Conservation (phyloP, 2,113 vertebrate species). For the Thomomys bottae region DNA sequence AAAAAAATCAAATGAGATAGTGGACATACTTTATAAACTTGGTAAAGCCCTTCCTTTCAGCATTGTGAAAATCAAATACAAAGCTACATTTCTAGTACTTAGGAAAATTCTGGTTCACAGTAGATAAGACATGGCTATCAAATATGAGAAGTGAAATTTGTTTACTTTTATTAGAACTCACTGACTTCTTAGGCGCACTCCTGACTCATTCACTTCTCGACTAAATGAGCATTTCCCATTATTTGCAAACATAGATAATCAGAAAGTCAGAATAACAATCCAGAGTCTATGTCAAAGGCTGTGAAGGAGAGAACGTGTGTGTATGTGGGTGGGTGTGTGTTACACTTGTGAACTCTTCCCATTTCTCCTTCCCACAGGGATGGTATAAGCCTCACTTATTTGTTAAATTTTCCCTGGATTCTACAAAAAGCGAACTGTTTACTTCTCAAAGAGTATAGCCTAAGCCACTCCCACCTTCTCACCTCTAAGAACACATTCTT, state of each 20-base stretch:
- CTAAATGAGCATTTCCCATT: not conserved
- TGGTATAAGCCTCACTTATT: not conserved
- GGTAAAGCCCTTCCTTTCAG: not conserved
- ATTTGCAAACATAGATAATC: not conserved
- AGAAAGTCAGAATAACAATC: not conserved
- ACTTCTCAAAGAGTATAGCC: not conserved
- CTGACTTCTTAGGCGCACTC: not conserved
- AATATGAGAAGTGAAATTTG: conserved; percentile 22
- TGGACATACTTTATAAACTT: not conserved
- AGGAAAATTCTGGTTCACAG: not conserved
- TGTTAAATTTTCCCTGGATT: not conserved
- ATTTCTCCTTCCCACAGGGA: conserved; percentile 23
- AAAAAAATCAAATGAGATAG: not conserved
- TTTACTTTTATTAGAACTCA: conserved; percentile 20
- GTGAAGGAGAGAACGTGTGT: no score
- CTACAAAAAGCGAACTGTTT: conserved; percentile 40
- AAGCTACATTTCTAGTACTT: conserved; percentile 20
- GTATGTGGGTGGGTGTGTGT: not conserved
- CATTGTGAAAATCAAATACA: conserved; percentile 25
- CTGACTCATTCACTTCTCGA: not conserved
- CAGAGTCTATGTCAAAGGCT: not conserved
- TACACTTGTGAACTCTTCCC: conserved; percentile 14
- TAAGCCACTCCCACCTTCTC: not conserved
- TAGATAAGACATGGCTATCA: conserved; percentile 21
- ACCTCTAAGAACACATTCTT: not conserved